Evolutionary conservation across 2,797 vertebrate species (phyloP).

Genomic region (Sebastes matsubarae): DNA sequence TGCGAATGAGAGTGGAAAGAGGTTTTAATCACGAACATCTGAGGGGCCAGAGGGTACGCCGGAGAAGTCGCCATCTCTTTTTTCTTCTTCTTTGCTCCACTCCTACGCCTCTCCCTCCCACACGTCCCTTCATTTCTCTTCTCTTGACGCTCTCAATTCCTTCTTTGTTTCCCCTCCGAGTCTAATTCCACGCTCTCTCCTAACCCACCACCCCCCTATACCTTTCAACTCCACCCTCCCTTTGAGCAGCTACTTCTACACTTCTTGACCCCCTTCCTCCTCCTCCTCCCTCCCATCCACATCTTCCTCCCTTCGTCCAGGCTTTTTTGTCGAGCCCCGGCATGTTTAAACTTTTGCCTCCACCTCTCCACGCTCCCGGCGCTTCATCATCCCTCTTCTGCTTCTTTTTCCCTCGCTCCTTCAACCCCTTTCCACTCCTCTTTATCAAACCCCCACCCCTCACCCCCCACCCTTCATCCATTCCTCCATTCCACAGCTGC

Average conservation of each 20-base stretch:
- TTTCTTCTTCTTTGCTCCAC: slow-evolving; percentile 12
- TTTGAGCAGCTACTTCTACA: slow-evolving; percentile 5
- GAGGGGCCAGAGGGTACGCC: slow-evolving; percentile 29
- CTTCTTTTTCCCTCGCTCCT: slow-evolving; percentile 43
- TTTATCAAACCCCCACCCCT: slow-evolving; percentile 32
- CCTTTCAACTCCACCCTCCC: slow-evolving; percentile 11
- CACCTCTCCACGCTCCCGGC: slow-evolving; percentile 55
- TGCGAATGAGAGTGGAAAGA: slow-evolving; percentile 43
- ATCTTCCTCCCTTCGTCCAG: background rate
- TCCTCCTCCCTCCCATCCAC: background rate
- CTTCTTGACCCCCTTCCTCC: slow-evolving; percentile 25
- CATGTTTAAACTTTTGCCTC: slow-evolving; percentile 58
- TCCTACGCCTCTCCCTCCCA: slow-evolving; percentile 47
- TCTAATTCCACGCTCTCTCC: slow-evolving; percentile 25
- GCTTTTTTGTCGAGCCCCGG: slow-evolving; percentile 24
- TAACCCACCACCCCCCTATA: background rate
- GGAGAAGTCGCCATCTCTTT: slow-evolving; percentile 17
- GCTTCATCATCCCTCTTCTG: slow-evolving; percentile 46
- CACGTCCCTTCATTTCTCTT: slow-evolving; percentile 33
- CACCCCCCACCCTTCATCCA: slow-evolving; percentile 14
- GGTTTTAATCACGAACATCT: slow-evolving; percentile 63
- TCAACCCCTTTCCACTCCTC: slow-evolving; percentile 41
- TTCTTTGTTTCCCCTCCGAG: slow-evolving; percentile 35
- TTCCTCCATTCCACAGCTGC: slow-evolving; percentile 72
- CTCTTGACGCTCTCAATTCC: slow-evolving; percentile 35